phyloP scores from a whole-genome alignment of 2,797 vertebrate species.

The Menidia menidia region DNA sequence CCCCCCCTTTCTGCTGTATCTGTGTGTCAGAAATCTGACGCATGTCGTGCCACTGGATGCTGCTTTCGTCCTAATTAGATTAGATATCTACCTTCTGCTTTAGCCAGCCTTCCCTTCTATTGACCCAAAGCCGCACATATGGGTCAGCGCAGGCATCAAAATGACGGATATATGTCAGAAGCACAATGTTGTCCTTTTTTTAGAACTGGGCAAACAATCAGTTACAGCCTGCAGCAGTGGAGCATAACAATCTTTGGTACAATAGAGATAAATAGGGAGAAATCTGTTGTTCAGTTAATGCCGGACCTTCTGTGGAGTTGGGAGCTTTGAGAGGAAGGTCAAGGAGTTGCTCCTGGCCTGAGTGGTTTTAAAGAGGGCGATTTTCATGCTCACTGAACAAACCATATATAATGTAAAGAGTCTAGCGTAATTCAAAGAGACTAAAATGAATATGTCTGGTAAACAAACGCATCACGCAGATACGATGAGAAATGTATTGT shows the following conservation, averaged over 20 bases:
- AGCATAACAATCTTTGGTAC: constrained; percentile 28
- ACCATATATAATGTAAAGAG: constrained; percentile 65
- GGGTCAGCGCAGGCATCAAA: constrained; percentile 69
- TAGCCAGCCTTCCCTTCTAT: constrained; percentile 32
- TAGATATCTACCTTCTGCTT: constrained; percentile 49
- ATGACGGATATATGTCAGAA: constrained; percentile 64
- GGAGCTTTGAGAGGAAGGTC: constrained; percentile 39
- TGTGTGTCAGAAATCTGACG: constrained; percentile 22
- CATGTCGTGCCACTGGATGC: constrained; percentile 22
- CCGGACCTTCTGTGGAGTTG: constrained; percentile 15
- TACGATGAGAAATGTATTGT: constrained; percentile 5
- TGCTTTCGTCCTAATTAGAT: constrained; percentile 43
- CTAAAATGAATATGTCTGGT: constrained; percentile 64
- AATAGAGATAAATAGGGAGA: constrained; percentile 18
- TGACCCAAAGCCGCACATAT: constrained; percentile 65
- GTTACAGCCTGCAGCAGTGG: constrained; percentile 37
- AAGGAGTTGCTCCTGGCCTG: constrained; percentile 17
- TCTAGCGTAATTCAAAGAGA: constrained; percentile 58
- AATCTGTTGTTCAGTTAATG: constrained; percentile 56
- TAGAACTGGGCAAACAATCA: constrained; percentile 43
- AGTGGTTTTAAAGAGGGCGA: constrained; percentile 76
- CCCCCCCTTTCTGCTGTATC: constrained; percentile 18
- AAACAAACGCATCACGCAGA: constrained; percentile 43
- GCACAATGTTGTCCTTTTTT: constrained; percentile 68
- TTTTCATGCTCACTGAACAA: constrained; percentile 79